These are phyloP conservation scores for Diorhabda sublineata DNA, from an alignment of 1,140 invertebrate species.

Conservation along the genomic window DNA sequence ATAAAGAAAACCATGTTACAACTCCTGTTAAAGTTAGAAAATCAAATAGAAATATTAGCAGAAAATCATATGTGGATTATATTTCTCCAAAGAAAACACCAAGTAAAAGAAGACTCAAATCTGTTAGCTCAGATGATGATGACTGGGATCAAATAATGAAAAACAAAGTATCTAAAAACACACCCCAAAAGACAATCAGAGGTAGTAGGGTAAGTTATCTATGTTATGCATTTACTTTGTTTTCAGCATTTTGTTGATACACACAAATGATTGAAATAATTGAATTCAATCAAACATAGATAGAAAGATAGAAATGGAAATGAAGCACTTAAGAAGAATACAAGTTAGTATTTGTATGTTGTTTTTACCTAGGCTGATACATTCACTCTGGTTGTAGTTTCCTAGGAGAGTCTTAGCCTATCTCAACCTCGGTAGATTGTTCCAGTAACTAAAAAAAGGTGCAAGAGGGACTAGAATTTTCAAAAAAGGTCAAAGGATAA, in stretches of 20 bases:
- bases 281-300: not conserved
- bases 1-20: not conserved
- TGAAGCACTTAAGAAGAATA: too few species aligned
- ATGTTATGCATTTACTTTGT: not conserved
- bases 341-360: too few species aligned
- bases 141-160: not conserved
- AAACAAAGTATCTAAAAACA: not conserved
- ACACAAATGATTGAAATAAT: not conserved
- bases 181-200: not conserved
- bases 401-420: too few species aligned
- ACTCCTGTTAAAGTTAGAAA: slow-evolving; percentile 6
- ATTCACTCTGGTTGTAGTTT: too few species aligned
- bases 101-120: slow-evolving; percentile 5
- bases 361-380: too few species aligned
- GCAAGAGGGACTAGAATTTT: too few species aligned
- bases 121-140: slow-evolving; percentile 15
- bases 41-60: slow-evolving; percentile 6
- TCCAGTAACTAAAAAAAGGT: too few species aligned
- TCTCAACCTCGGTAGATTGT: too few species aligned
- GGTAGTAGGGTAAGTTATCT: not conserved
- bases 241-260: not conserved
- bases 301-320: not conserved
- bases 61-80: slow-evolving; percentile 15
- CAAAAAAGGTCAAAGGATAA: too few species aligned
- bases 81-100: slow-evolving; percentile 7